Evolutionary conservation across 2,113 vertebrate species (phyloP).

Genomic region (Eulacestoma nigropectus): DNA sequence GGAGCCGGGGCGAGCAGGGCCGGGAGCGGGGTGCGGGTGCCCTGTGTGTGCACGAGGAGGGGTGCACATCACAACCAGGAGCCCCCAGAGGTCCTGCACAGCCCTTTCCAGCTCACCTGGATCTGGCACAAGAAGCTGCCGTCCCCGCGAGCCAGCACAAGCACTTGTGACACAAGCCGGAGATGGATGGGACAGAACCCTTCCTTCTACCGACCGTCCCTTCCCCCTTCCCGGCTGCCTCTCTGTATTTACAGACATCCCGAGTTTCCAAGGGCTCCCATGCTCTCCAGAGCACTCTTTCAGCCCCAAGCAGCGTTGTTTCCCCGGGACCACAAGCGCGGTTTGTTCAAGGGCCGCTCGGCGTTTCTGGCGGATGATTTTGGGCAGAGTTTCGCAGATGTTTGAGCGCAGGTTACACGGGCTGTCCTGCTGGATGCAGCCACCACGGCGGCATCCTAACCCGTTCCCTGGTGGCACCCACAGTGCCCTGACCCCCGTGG

Average conservation of each 20-base stretch:
- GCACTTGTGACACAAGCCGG: not conserved
- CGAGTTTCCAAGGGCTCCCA: not conserved
- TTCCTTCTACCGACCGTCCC: fast-evolving
- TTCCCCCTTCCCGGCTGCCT: not conserved
- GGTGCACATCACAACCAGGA: not conserved
- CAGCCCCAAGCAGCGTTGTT: not conserved
- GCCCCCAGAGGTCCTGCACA: not conserved
- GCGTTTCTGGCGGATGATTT: not conserved
- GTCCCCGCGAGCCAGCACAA: fast-evolving
- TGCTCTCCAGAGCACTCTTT: not conserved
- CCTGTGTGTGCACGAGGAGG: not conserved
- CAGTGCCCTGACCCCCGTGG: fast-evolving
- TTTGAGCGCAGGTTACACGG: not conserved
- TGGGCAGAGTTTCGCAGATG: not conserved
- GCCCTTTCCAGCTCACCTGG: fast-evolving
- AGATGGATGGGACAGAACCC: not conserved
- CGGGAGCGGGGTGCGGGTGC: not conserved
- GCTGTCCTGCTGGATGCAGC: not conserved
- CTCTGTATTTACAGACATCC: not conserved
- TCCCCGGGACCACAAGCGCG: fast-evolving
- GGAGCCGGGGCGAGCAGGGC: not conserved
- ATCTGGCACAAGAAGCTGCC: fast-evolving
- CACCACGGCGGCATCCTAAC: fast-evolving
- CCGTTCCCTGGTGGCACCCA: not conserved
- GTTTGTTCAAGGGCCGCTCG: not conserved